Conservation (phyloP, 2,113 vertebrate species). For the Aptenodytes forsteri region DNA sequence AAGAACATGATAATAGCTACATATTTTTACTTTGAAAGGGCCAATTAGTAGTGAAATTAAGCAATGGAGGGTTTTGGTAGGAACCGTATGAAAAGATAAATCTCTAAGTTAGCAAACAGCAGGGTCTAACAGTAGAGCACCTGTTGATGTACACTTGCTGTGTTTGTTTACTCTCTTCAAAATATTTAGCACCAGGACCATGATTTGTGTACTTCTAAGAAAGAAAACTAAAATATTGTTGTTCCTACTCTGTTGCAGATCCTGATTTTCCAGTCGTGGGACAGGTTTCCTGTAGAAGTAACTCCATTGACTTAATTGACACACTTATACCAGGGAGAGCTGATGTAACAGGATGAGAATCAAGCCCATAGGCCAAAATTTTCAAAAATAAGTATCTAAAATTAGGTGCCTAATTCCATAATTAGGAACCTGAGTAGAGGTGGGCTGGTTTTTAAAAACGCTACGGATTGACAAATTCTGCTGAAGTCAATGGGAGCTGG, state of each 20-base stretch:
- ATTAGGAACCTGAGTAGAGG: not conserved
- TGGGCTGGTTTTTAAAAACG: not conserved
- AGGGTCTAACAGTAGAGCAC: not conserved
- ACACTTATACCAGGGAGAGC: not conserved
- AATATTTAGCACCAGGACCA: not conserved
- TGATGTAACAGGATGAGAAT: not conserved
- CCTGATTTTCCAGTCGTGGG: not conserved
- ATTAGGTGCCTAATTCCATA: not conserved
- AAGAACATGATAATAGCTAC: not conserved
- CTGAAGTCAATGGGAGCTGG: not conserved
- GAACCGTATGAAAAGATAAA: not conserved
- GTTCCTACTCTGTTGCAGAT: not conserved
- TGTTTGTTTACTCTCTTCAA: not conserved
- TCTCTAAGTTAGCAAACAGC: not conserved
- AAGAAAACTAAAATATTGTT: not conserved
- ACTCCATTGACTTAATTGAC: not conserved
- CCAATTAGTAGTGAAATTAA: not conserved
- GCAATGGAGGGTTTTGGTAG: not conserved
- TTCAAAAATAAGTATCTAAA: not conserved
- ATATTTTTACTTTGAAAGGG: not conserved
- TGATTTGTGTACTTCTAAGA: not conserved
- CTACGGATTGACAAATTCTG: not conserved
- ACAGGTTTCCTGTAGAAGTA: not conserved
- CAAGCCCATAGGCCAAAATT: not conserved
- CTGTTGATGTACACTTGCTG: not conserved